Base-by-base conservation (phyloP, 2,888 invertebrate genomes). In the Cremastobaeus sp. region DNA sequence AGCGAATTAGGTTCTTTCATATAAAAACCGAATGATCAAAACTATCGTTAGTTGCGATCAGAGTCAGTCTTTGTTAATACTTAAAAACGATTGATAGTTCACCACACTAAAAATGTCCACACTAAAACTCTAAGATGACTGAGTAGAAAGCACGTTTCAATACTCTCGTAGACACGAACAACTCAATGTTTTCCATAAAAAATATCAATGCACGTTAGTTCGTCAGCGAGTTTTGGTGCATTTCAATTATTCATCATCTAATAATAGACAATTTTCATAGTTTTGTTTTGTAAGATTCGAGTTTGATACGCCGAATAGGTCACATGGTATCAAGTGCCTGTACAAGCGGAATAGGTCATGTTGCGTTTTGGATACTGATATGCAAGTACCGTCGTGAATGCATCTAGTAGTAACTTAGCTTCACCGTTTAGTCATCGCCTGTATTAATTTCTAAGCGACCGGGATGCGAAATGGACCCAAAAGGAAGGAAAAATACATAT, bases 271-370 rank as follows among this genome's bases (percentile, higher is more conserved):
- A n/a, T n/a, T n/a, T n/a, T n/a, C n/a, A n/a, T n/a, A n/a, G n/a
- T n/a, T 18, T n/a, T 30, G 15, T 45, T 59, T 59, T 47, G 28
- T 17, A 25, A 18, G 18, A 8, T n/a, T 32, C 12, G 18, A 18
- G 35, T 64, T 70, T 37, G 32, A 60, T 25, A 57, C 37, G 59
- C 71, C 41, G 62, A 76, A 73, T 64, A 41, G 69, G 52, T 81
- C 76, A 81, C 76, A 80, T 79, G 76, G 77, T 81, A 78, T 82
- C 77, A 83, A 86, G 83, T 86, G 85, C 86, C 86, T 85, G 82
- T 81, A 79, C 78, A 80, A 81, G 78, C 72, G 77, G 74, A 78
- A 78, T 79, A 50, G 72, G 73, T 62, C 75, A 71, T 70, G 78
- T 71, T 73, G 76, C 75, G 78, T 81, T 80, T 82, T 78, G 77